Conservation (phyloP, 2,797 vertebrate species). For the Varecia variegata region DNA sequence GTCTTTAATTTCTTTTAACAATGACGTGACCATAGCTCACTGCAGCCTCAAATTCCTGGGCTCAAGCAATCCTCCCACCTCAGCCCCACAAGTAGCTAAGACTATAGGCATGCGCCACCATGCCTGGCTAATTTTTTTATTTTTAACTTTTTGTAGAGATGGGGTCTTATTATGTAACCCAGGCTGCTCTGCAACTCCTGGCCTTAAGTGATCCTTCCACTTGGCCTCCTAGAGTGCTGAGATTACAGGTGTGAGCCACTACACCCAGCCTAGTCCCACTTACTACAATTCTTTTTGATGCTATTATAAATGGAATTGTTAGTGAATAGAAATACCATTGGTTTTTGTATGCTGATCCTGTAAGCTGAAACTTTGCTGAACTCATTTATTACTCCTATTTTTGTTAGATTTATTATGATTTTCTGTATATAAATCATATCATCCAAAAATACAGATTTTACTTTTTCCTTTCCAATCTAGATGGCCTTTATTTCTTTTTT, state of each 20-base stretch:
- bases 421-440: neutral
- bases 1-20: neutral
- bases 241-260: neutral
- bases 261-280: too few relatives aligned
- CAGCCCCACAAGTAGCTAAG: neutral
- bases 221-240: neutral
- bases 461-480: neutral
- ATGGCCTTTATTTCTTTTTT: neutral
- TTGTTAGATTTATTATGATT: neutral
- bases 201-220: neutral
- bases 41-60: neutral
- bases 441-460: neutral
- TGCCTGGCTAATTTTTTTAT: neutral
- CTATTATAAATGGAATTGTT: neutral
- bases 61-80: neutral
- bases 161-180: neutral
- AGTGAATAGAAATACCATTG: neutral
- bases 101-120: neutral
- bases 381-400: too few relatives aligned
- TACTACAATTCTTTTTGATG: neutral
- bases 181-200: neutral
- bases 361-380: neutral
- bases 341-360: neutral
- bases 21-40: neutral
- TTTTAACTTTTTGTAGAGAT: neutral